A percentile compares a stretch with the other conserved stretches of the same genome.
Conservation (phyloP, 2,888 invertebrate species). For the Pediacus dermestoides region DNA sequence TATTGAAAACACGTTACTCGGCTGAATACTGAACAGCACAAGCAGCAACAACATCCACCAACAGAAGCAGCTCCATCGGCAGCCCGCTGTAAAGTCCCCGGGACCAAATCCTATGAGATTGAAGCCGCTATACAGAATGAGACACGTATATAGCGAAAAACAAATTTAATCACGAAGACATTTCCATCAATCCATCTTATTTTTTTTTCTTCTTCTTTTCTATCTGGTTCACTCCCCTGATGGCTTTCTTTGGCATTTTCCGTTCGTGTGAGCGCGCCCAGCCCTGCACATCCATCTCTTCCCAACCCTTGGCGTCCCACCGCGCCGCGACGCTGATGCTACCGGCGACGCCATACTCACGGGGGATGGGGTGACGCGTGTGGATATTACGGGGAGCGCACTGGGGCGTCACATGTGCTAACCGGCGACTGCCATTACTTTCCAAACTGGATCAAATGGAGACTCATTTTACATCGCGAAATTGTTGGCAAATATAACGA, state of each 20-base stretch:
- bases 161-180: slow-evolving; percentile 51
- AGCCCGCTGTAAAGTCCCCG: too few relatives aligned
- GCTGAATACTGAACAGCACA: slow-evolving; percentile 29
- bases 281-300: slow-evolving; percentile 34
- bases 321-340: slow-evolving; percentile 11
- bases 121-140: slow-evolving; percentile 38
- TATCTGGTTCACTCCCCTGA: slow-evolving; percentile 45
- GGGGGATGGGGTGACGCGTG: slow-evolving; percentile 38
- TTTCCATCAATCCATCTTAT: slow-evolving; percentile 51
- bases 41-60: slow-evolving; percentile 11
- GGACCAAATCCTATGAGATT: slow-evolving; percentile 7
- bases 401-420: slow-evolving; percentile 35
- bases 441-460: slow-evolving; percentile 31
- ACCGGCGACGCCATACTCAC: slow-evolving; percentile 14
- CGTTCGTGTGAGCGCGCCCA: slow-evolving; percentile 38
- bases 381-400: slow-evolving; percentile 24
- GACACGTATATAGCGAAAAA: slow-evolving; percentile 49
- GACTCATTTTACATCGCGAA: slow-evolving; percentile 33
- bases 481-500: background rate
- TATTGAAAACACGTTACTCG: slow-evolving; percentile 37
- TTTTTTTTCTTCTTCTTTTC: slow-evolving; percentile 39
- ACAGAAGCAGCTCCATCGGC: slow-evolving; percentile 22
- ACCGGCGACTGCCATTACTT: slow-evolving; percentile 42
- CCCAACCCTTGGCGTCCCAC: slow-evolving; percentile 9
- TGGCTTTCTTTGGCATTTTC: slow-evolving; percentile 49